A percentile compares a stretch with the other conserved stretches of the same genome.
Evolutionary conservation across 2,797 vertebrate genomes (phyloP).

Genomic region (Siniperca obscura): DNA sequence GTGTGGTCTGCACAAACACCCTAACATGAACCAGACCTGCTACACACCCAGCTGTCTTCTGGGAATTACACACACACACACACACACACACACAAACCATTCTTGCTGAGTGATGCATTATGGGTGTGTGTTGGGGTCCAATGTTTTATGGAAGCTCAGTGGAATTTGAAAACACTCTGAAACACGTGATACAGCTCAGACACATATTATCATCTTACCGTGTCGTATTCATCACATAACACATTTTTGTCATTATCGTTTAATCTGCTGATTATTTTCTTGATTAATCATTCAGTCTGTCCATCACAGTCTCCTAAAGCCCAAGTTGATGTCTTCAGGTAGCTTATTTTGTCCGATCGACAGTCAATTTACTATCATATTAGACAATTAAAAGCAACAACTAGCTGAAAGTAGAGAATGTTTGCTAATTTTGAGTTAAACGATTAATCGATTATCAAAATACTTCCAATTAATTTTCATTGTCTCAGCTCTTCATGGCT

Average conservation of each 20-base stretch:
- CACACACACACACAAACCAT: constrained; percentile 14
- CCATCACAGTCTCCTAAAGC: not conserved
- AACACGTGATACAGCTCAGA: not conserved
- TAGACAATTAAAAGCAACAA: not conserved
- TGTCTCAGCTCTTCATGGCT: not conserved
- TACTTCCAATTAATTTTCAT: not conserved
- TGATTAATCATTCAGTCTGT: not conserved
- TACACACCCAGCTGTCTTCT: constrained; percentile 47
- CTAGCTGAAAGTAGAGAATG: not conserved
- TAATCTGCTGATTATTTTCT: not conserved
- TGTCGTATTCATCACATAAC: not conserved
- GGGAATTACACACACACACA: constrained; percentile 35
- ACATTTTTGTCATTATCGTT: too few relatives aligned
- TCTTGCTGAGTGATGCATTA: constrained; percentile 50
- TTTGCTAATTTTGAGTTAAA: not conserved
- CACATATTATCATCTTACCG: not conserved
- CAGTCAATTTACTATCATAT: not conserved
- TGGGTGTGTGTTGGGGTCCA: constrained; percentile 35
- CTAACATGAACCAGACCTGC: constrained; percentile 40
- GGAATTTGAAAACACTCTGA: constrained; percentile 14
- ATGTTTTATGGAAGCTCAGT: not conserved
- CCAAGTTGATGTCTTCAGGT: not conserved
- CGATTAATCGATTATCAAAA: not conserved
- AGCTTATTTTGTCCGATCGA: not conserved
- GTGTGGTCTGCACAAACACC: constrained; percentile 21